phyloP scores from a whole-genome alignment of 2,888 invertebrate species.

The Pomacea canaliculata region DNA sequence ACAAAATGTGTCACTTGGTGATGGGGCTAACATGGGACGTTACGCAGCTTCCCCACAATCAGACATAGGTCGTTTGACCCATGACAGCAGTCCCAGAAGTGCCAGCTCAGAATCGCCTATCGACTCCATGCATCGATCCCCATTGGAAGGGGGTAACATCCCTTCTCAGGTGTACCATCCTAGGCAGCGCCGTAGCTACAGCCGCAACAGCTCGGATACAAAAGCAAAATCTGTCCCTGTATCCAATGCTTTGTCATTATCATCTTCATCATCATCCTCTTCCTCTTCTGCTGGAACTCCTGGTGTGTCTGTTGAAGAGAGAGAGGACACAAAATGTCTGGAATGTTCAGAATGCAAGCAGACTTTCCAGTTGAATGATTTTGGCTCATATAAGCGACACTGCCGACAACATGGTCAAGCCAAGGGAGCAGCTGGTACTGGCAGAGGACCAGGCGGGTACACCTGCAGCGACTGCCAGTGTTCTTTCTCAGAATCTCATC shows the following conservation, averaged over 20 bases:
- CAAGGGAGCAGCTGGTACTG: conserved; percentile 13
- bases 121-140: background rate
- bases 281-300: background rate
- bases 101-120: conserved; percentile 1
- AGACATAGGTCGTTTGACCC: conserved; percentile 2
- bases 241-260: background rate
- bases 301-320: conserved; percentile 19
- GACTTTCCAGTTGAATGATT: conserved; percentile 62
- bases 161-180: background rate
- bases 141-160: background rate
- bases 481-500: conserved; percentile 44
- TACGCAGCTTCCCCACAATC: conserved; percentile 2
- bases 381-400: conserved; percentile 63
- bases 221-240: conserved; percentile 3
- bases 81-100: conserved; percentile 9
- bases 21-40: background rate
- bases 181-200: conserved; percentile 1
- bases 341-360: conserved; percentile 61
- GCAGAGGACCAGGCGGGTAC: conserved; percentile 38
- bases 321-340: conserved; percentile 47
- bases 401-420: conserved; percentile 56
- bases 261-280: no score
- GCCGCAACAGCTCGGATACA: conserved; percentile 9
- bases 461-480: conserved; percentile 47
- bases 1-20: background rate